Evolutionary conservation across 2,113 vertebrate species (phyloP).

Genomic region (Talpa occidentalis): DNA sequence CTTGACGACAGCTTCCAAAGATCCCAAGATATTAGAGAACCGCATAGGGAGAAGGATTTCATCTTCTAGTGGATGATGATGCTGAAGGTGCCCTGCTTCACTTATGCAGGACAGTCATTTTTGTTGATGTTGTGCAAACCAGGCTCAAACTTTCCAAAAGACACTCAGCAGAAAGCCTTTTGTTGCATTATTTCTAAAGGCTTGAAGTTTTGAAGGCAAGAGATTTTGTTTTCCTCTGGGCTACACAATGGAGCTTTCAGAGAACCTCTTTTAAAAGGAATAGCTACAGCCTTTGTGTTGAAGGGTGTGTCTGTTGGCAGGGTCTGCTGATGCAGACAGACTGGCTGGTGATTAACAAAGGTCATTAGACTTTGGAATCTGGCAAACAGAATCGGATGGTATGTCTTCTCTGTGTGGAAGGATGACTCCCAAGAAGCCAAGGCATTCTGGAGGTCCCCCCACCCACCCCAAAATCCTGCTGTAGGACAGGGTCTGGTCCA

Average conservation of each 20-base stretch:
- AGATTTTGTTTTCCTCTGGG: slow-evolving; percentile 81
- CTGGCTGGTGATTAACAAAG: slow-evolving; percentile 99
- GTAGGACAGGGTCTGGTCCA: slow-evolving; percentile 79
- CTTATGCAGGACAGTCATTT: slow-evolving; percentile 42
- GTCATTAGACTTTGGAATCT: slow-evolving; percentile 99
- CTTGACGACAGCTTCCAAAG: slow-evolving; percentile 69
- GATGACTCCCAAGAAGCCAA: slow-evolving; percentile 90
- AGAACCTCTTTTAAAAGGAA: slow-evolving; percentile 92
- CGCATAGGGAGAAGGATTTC: slow-evolving; percentile 39
- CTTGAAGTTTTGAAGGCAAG: slow-evolving; percentile 80
- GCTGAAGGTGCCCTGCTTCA: slow-evolving; percentile 57
- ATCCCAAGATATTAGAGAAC: slow-evolving; percentile 50
- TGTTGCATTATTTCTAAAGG: slow-evolving; percentile 82
- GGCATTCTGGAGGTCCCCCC: slow-evolving; percentile 83
- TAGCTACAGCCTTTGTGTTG: slow-evolving; percentile 94
- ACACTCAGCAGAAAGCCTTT: slow-evolving; percentile 79
- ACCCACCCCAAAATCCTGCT: slow-evolving; percentile 57
- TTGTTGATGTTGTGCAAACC: slow-evolving; percentile 69
- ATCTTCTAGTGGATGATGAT: slow-evolving; percentile 30
- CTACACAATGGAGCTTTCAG: slow-evolving; percentile 90
- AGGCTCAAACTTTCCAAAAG: slow-evolving; percentile 76
- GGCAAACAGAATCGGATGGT: slow-evolving; percentile 92
- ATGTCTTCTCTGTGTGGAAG: slow-evolving; percentile 90
- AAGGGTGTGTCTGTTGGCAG: slow-evolving; percentile 97
- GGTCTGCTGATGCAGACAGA: slow-evolving; percentile 93